These are phyloP conservation scores for Euzophera pinguis DNA, from an alignment of 2,888 invertebrate species.

Conservation along the genomic window DNA sequence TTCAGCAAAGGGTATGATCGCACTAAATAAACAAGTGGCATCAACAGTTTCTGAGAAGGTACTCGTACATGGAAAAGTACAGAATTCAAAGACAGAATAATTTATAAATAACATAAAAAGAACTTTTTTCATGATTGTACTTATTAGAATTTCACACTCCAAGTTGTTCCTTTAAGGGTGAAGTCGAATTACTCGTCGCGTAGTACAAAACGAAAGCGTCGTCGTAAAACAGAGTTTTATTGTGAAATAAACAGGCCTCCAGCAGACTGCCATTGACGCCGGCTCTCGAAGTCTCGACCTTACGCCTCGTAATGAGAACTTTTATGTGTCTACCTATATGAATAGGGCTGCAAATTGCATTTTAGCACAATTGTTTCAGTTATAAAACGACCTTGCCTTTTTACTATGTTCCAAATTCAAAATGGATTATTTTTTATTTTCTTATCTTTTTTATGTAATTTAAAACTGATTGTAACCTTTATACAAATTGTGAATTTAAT, in stretches of 20 bases:
- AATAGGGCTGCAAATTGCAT: constrained; percentile 27
- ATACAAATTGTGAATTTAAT: too few relatives aligned
- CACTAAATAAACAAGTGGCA: too few relatives aligned
- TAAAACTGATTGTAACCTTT: too few relatives aligned
- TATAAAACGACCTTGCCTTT: not conserved
- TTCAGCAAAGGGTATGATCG: too few relatives aligned
- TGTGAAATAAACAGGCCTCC: constrained; percentile 41
- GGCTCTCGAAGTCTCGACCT: constrained; percentile 31
- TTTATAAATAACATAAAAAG: not conserved
- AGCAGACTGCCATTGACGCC: constrained; percentile 42
- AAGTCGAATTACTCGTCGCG: constrained; percentile 3
- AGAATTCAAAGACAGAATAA: constrained; percentile 15
- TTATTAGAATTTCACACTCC: not conserved
- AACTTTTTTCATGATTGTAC: not conserved
- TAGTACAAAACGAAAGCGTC: constrained; percentile 20
- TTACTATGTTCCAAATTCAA: not conserved
- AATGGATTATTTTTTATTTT: too few relatives aligned
- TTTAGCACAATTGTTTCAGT: not conserved
- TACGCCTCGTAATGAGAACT: constrained; percentile 36
- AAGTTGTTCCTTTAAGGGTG: not conserved
- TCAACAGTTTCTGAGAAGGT: too few relatives aligned
- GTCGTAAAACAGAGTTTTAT: constrained; percentile 45
- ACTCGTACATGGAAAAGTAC: too few relatives aligned
- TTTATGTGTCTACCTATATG: constrained; percentile 29
- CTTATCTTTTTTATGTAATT: too few relatives aligned